Percentiles rank a stretch among this genome's conserved stretches.
Evolutionary conservation across 2,113 vertebrate species (phyloP).

Genomic region (Aspiorhynchus laticeps): DNA sequence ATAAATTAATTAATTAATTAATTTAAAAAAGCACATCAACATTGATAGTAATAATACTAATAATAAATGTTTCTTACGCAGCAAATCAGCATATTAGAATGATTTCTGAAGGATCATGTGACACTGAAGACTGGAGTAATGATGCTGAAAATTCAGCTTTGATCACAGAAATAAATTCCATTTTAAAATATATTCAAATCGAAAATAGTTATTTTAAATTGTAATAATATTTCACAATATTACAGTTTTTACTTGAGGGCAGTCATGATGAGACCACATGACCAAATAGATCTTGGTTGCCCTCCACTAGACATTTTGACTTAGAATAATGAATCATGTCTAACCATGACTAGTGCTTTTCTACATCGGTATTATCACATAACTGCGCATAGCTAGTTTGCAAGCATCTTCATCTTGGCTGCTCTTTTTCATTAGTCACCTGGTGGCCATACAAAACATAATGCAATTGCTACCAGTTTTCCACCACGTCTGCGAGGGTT

Average conservation of each 20-base stretch:
- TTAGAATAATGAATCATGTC: too few species aligned
- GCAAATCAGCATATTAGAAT: not conserved
- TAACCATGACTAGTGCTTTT: too few species aligned
- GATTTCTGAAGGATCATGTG: not conserved
- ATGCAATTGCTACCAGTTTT: not conserved
- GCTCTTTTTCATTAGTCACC: not conserved
- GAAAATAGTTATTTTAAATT: too few species aligned
- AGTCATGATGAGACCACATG: too few species aligned
- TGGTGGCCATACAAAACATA: not conserved
- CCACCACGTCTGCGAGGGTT: slow-evolving; percentile 58
- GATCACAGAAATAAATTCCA: too few species aligned
- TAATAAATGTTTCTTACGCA: not conserved
- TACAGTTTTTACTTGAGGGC: too few species aligned
- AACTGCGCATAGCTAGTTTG: slow-evolving; percentile 28
- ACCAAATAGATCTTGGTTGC: too few species aligned
- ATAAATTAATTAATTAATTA: too few species aligned
- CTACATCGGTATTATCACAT: not conserved
- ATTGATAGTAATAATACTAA: not conserved
- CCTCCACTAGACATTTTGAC: too few species aligned
- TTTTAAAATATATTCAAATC: too few species aligned
- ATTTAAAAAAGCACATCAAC: not conserved
- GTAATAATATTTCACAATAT: too few species aligned
- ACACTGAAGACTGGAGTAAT: not conserved
- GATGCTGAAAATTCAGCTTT: not conserved
- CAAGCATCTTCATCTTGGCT: slow-evolving; percentile 49